Evolutionary conservation across 2,113 vertebrate species (phyloP).

Genomic region (Amazona vittata): DNA sequence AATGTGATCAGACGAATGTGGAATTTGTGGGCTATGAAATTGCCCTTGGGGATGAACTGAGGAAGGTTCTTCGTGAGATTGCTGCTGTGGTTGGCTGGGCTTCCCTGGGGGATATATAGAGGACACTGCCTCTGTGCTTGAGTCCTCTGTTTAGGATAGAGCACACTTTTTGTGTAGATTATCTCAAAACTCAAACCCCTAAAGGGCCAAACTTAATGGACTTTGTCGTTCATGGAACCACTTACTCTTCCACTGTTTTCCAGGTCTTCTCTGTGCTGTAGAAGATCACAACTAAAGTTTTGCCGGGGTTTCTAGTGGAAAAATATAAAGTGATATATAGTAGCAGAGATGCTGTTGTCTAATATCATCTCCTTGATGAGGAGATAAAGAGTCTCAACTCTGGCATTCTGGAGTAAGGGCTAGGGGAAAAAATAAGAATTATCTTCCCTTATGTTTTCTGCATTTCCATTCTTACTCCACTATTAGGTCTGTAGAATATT

Average conservation of each 20-base stretch:
- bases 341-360: background rate
- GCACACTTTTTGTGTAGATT: background rate
- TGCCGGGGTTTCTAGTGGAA: background rate
- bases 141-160: background rate
- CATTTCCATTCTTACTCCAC: background rate
- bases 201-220: background rate
- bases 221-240: background rate
- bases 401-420: background rate
- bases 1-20: slow-evolving; percentile 55
- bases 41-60: slow-evolving; percentile 31
- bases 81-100: background rate
- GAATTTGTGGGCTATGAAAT: slow-evolving; percentile 61
- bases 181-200: background rate
- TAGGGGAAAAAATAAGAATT: background rate
- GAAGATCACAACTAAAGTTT: background rate
- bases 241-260: background rate
- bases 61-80: slow-evolving; percentile 36
- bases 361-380: background rate
- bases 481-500: background rate
- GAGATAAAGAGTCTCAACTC: background rate
- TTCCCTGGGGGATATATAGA: background rate
- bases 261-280: background rate
- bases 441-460: background rate
- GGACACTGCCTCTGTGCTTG: background rate
- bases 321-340: background rate